These are phyloP conservation scores for Caretta caretta DNA, from an alignment of 2,113 vertebrate species.

Conservation along the genomic window DNA sequence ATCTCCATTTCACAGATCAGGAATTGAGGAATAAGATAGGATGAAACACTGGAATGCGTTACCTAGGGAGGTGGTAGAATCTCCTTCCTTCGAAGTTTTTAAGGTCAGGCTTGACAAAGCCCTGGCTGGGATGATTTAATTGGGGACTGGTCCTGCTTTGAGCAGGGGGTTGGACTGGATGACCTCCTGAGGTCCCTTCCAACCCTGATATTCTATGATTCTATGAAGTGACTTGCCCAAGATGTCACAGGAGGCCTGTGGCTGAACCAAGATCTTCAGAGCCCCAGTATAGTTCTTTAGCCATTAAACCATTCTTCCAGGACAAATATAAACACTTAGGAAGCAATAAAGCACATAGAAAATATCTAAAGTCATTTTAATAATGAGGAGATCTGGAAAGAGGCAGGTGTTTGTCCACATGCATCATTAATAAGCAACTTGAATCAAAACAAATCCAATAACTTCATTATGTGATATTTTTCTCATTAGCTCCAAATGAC, in stretches of 20 bases:
- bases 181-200: no score
- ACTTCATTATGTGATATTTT: background rate
- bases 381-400: background rate
- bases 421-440: conserved; percentile 6
- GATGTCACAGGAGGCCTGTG: background rate
- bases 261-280: background rate
- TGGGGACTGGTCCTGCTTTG: no score
- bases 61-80: no score
- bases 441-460: conserved; percentile 23
- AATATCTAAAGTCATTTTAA: background rate
- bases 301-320: background rate
- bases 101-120: no score
- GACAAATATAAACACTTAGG: background rate
- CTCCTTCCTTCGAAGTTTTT: no score
- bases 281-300: background rate
- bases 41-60: background rate
- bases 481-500: background rate
- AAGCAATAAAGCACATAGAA: background rate
- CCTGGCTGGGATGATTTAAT: no score
- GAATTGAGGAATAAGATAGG: background rate
- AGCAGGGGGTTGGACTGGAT: no score
- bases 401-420: background rate
- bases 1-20: background rate
- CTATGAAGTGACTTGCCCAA: background rate
- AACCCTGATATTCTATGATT: no score